Evolutionary conservation across 2,113 vertebrate species (phyloP).

Genomic region (Pleuronectes platessa): DNA sequence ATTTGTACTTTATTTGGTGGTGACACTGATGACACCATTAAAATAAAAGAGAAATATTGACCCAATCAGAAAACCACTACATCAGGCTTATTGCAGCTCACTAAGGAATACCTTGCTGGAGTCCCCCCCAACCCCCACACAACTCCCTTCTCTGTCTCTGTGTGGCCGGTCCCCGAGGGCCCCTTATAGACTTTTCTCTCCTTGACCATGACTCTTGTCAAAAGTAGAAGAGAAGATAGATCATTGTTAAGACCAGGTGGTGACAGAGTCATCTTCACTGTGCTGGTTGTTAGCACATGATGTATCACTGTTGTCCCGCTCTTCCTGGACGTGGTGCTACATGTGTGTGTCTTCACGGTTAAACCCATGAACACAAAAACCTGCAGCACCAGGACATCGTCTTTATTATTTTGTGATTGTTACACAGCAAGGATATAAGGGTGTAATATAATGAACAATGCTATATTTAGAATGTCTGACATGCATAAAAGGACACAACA

Average conservation of each 20-base stretch:
- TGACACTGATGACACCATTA: slow-evolving; percentile 13
- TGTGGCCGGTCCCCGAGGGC: slow-evolving; percentile 14
- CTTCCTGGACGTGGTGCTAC: slow-evolving; percentile 2
- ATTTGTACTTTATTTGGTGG: slow-evolving; percentile 16
- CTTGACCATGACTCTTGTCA: slow-evolving; percentile 52
- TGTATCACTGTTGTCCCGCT: slow-evolving; percentile 38
- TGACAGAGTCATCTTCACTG: slow-evolving; percentile 40
- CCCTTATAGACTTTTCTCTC: slow-evolving; percentile 30
- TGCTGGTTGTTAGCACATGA: slow-evolving; percentile 49
- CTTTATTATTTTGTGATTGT: slow-evolving; percentile 1
- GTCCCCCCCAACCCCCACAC: neutral
- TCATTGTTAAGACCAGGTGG: slow-evolving; percentile 43
- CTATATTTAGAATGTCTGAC: neutral
- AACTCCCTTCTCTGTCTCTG: neutral
- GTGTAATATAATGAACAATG: neutral
- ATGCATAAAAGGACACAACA: neutral
- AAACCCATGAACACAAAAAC: slow-evolving; percentile 12
- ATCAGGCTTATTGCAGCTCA: slow-evolving; percentile 2
- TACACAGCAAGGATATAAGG: slow-evolving; percentile 11
- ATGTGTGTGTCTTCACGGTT: slow-evolving; percentile 11
- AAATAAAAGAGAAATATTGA: slow-evolving; percentile 20
- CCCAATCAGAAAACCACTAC: slow-evolving; percentile 16
- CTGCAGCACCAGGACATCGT: neutral
- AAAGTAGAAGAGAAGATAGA: slow-evolving; percentile 35
- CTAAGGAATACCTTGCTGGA: slow-evolving; percentile 4